Percentiles rank a stretch among this genome's conserved stretches.
Conservation (phyloP, 2,797 vertebrate genomes). For the Gambusia yucatana region DNA sequence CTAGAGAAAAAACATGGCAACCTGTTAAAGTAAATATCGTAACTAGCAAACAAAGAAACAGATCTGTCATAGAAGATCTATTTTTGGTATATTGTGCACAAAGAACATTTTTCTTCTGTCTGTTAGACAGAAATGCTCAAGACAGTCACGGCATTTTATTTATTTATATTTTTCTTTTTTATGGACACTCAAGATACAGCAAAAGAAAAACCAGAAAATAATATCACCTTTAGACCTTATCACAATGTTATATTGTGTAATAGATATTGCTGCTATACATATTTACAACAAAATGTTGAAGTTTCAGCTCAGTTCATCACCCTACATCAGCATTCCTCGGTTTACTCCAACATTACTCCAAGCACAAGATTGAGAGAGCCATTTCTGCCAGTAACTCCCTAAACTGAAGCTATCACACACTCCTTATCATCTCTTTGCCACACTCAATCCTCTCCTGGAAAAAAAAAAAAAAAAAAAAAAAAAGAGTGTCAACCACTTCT, state of each 20-base stretch:
- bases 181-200: background rate
- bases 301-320: background rate
- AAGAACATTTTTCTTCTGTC: background rate
- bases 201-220: background rate
- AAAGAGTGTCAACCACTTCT: constrained; percentile 39
- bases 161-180: background rate
- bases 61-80: background rate
- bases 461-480: constrained; percentile 2
- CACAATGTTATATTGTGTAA: background rate
- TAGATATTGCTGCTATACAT: background rate
- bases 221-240: background rate
- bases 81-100: background rate
- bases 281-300: background rate
- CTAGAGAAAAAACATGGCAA: background rate
- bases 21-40: background rate
- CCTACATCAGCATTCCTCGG: background rate
- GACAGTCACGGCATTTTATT: background rate
- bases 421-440: constrained; percentile 40
- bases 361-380: constrained; percentile 36
- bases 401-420: constrained; percentile 40
- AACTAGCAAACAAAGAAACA: background rate
- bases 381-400: constrained; percentile 27
- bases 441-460: constrained; percentile 50
- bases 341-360: constrained; percentile 18
- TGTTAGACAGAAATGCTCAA: background rate